Base-by-base conservation (phyloP, 2,888 invertebrate genomes). In the Drosophila subsilvestris region DNA sequence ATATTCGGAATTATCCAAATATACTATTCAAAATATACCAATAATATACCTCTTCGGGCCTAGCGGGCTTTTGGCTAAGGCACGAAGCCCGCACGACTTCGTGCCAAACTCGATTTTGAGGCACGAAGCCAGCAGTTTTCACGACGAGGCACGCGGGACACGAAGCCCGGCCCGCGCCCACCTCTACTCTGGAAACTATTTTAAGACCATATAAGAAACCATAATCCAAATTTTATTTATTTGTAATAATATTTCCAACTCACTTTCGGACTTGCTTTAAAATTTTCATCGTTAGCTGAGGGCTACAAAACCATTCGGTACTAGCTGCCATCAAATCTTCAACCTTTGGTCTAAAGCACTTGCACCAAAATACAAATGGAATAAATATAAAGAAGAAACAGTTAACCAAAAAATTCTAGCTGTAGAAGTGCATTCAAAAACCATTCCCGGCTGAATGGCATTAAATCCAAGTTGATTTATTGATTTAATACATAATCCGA, bases 351-450 rank as follows among this genome's bases (percentile, higher is more conserved):
- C 70, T 75, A 57, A 89, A 90, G 37, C 89, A 89, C 42, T 85
- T 85, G 66, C 90, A 90, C 63, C 86, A 88, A 48, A 73, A 81
- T 17, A 84, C 54, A 72, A 84, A 89, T 18, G 84, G 86, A 48
- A 79, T 73, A 3, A 85, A 74, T 14, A 87, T 47, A 56, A 88
- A 90, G 59, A 90, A 86, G 10, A 89, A 45, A 14, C 66, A 45
- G 55, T 90, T 90, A n/a, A 88, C 71, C 27, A 81, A 75, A 90
- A 90, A 51, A 78, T 66, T 10, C 82, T 78, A 44, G 57, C 74
- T 65, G 76, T 79, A 18, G 83, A 74, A 9, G 85, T 58, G 22
- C 76, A 67, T 3, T 78, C 75, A 58, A 87, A 88, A n/a, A 60
- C 63, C 25, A 71, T 58, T 18, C 77, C 67, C 14, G 90, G 88